Percentiles rank a stretch among this genome's conserved stretches.
These are phyloP conservation scores for Drosophila athabasca DNA, from an alignment of 1,140 invertebrate genomes.

Conservation along the genomic window DNA sequence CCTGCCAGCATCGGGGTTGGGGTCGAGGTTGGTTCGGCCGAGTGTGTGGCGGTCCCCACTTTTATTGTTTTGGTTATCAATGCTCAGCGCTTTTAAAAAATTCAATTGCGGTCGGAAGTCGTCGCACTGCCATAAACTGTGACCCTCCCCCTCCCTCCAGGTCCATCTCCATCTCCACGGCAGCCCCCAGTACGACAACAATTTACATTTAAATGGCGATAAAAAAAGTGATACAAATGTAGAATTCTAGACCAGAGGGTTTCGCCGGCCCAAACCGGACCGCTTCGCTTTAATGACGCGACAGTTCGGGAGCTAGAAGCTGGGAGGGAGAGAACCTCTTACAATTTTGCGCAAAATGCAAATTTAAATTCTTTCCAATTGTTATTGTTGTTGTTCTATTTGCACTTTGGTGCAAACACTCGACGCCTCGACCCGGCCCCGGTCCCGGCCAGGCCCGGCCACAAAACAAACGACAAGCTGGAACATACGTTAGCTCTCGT, in stretches of 20 bases:
- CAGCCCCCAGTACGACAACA: constrained; percentile 51
- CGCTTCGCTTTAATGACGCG: constrained; percentile 71
- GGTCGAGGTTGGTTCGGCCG: too few species aligned
- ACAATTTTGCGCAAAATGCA: constrained; percentile 74
- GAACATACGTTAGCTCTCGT: constrained; percentile 77
- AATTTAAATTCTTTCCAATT: constrained; percentile 83
- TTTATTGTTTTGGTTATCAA: constrained; percentile 82
- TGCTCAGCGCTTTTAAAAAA: constrained; percentile 82
- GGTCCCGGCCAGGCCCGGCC: background rate
- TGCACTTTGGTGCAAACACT: constrained; percentile 76
- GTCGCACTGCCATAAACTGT: constrained; percentile 79
- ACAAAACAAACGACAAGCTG: constrained; percentile 48
- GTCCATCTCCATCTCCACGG: too few species aligned
- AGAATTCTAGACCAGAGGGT: constrained; percentile 65
- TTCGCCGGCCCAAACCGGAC: constrained; percentile 42
- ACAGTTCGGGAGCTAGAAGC: constrained; percentile 8
- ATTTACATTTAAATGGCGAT: constrained; percentile 82
- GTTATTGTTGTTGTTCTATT: constrained; percentile 81
- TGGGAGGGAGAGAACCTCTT: constrained; percentile 11
- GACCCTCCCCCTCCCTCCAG: constrained; percentile 2
- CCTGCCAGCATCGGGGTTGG: background rate
- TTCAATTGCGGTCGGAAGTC: constrained; percentile 81
- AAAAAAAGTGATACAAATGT: constrained; percentile 81
- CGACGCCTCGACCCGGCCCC: constrained; percentile 51
- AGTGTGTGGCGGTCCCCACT: constrained; percentile 44